phyloP scores from a whole-genome alignment of 2,113 vertebrate species.

The Coryphaenoides rupestris region DNA sequence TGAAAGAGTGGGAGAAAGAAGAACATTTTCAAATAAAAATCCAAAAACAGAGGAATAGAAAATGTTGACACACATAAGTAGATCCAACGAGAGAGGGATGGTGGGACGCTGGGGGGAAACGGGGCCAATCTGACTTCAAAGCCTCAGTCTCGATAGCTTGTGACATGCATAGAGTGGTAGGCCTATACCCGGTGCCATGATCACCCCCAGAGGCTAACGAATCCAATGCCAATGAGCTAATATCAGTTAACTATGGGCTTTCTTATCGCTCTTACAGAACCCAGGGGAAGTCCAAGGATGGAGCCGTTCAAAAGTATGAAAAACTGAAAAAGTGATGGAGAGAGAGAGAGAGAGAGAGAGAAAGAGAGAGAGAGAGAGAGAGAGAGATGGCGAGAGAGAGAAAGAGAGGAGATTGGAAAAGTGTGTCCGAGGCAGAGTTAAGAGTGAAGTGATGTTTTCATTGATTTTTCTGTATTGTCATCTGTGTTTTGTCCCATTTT shows the following conservation, averaged over 20 bases:
- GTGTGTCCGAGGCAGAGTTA: too few species aligned
- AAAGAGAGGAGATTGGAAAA: too few species aligned
- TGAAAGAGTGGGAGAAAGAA: slow-evolving; percentile 23
- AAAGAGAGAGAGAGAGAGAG: too few species aligned
- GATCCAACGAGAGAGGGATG: slow-evolving; percentile 29
- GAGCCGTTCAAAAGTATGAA: slow-evolving; percentile 47
- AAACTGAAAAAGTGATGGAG: slow-evolving; percentile 29
- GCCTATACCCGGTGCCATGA: slow-evolving; percentile 51
- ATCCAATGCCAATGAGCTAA: slow-evolving; percentile 63
- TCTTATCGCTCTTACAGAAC: slow-evolving; percentile 61
- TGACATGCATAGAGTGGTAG: slow-evolving; percentile 18
- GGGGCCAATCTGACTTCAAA: slow-evolving; percentile 53
- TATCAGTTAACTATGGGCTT: slow-evolving; percentile 63
- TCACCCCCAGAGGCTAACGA: slow-evolving; percentile 57
- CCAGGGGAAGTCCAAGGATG: slow-evolving; percentile 27
- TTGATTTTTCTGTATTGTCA: too few species aligned
- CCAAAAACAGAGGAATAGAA: slow-evolving; percentile 9
- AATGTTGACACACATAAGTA: slow-evolving; percentile 32
- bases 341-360: neutral
- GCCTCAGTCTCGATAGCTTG: slow-evolving; percentile 33
- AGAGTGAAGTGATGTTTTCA: too few species aligned
- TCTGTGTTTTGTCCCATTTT: too few species aligned
- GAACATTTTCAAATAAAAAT: slow-evolving; percentile 19
- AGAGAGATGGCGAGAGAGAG: too few species aligned
- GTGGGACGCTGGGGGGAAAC: slow-evolving; percentile 8